Evolutionary conservation across 1,140 invertebrate species (phyloP), one percentile per base, ranked within the genome.

Genomic region (Myzus persicae): DNA sequence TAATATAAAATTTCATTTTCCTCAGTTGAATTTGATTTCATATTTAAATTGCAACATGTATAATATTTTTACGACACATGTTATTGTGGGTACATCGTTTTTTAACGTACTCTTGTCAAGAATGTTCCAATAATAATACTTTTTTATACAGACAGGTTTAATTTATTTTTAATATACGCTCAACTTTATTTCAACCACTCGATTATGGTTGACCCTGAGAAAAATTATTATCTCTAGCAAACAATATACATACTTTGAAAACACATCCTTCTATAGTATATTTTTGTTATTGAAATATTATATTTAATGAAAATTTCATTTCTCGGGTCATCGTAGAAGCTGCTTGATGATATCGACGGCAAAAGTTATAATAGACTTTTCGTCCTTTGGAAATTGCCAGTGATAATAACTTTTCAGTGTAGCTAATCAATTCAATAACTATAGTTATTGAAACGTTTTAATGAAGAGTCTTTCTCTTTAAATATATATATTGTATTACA

Each of bases 321-420:
- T 18, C 40, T 89, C 24, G 5, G 46, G 24, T 26, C 22, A 40
- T 40, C 14, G 51, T 42, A 67, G 51, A 42, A 90, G 67, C n/a
- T 48, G 38, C 38, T 40, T 31, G 26, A 42, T 59, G 89, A 51
- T 59, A 67, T 90, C 51, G 54, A 67, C 40, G 24, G 1, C 14
- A 42, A 90, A 90, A 90, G 89, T 90, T 90, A 44, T 90, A 90
- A 90, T 90, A 90, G 51, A 90, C 54, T 90, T 67, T 54, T 90
- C 14, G 54, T 90, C 51, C 38, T 54, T 44, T 67, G 89, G 89
- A 90, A 90, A 90, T 90, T 90, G 89, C 26, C 40, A n/a, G 38
- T 14, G 40, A 67, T 90, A 18, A 90, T 44, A 67, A 90, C 54
- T 90, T 90, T 88, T 42, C 42, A 54, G 14, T 6, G 26, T n/a